A percentile compares a stretch with the other conserved stretches of the same genome.
phyloP scores from a whole-genome alignment of 92 coral and sea anemone genomes.

The Epizoanthus scotinus region DNA sequence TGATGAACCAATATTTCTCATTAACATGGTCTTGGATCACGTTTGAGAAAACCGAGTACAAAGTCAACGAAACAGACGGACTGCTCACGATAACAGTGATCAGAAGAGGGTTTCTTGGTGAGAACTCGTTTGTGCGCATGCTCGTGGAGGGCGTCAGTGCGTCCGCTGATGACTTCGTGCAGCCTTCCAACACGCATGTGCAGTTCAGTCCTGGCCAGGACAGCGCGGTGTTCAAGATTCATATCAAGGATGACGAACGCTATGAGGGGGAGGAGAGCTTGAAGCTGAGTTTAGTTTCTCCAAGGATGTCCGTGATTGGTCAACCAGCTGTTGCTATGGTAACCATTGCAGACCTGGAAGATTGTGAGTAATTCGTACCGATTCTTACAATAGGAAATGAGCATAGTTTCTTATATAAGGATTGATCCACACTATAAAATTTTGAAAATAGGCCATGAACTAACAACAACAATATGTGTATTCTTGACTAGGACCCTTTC shows the following conservation, averaged over 20 bases:
- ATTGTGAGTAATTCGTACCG: constrained; percentile 59
- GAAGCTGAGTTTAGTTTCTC: constrained; percentile 65
- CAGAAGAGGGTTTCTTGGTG: constrained; percentile 89
- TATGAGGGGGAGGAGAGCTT: constrained; percentile 75
- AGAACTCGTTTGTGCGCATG: constrained; percentile 77
- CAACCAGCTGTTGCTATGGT: constrained; percentile 58
- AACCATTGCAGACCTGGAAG: constrained; percentile 83
- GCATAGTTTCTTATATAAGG: no score
- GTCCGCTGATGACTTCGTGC: constrained; percentile 68
- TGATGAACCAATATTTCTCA: constrained; percentile 74
- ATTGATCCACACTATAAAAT: no score
- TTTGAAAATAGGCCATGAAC: no score
- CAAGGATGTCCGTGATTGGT: constrained; percentile 82
- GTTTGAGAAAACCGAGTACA: constrained; percentile 58
- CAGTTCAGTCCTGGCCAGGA: constrained; percentile 95
- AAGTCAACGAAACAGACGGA: constrained; percentile 76
- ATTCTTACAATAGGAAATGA: no score
- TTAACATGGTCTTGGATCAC: constrained; percentile 91
- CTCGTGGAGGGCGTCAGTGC: constrained; percentile 67
- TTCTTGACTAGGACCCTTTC: no score
- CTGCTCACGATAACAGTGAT: constrained; percentile 50
- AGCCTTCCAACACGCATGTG: constrained; percentile 77
- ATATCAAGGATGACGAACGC: constrained; percentile 67
- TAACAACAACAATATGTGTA: no score
- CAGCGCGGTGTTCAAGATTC: constrained; percentile 69